These are phyloP conservation scores for Gambusia holbrooki DNA, from an alignment of 2,113 vertebrate species.

Conservation along the genomic window DNA sequence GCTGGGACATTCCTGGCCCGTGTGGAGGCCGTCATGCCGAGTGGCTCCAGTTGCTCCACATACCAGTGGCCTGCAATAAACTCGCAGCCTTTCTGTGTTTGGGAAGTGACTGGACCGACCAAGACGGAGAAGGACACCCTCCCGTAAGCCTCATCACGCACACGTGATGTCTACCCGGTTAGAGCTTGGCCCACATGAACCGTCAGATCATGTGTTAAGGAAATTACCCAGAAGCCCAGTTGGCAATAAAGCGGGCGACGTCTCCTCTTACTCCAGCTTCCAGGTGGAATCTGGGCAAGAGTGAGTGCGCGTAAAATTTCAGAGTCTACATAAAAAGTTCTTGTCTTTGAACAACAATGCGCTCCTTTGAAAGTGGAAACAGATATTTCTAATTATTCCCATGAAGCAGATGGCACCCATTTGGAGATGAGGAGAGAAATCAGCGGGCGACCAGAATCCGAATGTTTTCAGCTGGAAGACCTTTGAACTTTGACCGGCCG, in stretches of 20 bases:
- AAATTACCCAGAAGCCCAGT: constrained; percentile 35
- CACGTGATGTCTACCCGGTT: constrained; percentile 9
- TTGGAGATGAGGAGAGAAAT: background rate
- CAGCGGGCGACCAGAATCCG: background rate
- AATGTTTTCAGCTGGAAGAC: background rate
- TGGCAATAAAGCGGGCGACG: constrained; percentile 30
- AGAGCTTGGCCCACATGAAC: background rate
- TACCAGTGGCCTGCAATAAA: constrained; percentile 64
- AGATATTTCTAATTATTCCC: constrained; percentile 33
- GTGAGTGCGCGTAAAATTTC: constrained; percentile 50
- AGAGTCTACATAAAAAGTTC: constrained; percentile 38
- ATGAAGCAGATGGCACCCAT: constrained; percentile 30
- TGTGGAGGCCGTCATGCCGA: constrained; percentile 55
- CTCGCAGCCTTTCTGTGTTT: constrained; percentile 43
- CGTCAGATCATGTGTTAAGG: background rate
- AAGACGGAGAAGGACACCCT: constrained; percentile 16
- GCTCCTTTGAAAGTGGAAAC: constrained; percentile 37
- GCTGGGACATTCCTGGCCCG: constrained; percentile 62
- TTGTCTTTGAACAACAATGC: constrained; percentile 49
- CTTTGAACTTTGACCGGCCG: background rate
- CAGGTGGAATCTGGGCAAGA: constrained; percentile 35
- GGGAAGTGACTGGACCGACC: constrained; percentile 52
- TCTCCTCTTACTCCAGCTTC: constrained; percentile 34
- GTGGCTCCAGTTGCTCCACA: constrained; percentile 68
- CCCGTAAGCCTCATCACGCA: background rate